Conservation (phyloP, 35 echinoderm and acorn worm species). For the Eucidaris tribuloides region DNA sequence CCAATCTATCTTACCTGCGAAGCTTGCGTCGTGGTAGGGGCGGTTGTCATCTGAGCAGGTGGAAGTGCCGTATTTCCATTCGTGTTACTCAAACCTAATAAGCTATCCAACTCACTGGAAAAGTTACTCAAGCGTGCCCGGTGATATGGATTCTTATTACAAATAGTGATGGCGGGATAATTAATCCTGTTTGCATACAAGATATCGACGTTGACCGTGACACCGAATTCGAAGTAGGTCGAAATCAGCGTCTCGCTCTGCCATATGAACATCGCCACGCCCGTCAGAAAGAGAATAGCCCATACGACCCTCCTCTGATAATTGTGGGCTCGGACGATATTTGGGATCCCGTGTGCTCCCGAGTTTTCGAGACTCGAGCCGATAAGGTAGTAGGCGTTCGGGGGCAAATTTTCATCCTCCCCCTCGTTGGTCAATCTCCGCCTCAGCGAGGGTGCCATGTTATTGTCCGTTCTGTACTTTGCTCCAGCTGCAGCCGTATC, state of each 20-base stretch:
- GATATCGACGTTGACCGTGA: constrained; percentile 18
- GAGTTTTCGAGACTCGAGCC: constrained; percentile 55
- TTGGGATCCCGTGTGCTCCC: constrained; percentile 54
- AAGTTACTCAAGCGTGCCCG: background rate
- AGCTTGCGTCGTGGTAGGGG: too few species aligned
- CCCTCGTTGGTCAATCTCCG: too few species aligned
- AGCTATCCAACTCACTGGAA: background rate
- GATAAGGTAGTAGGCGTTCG: too few species aligned
- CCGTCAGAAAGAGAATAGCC: background rate
- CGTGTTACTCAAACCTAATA: too few species aligned
- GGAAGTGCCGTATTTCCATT: too few species aligned
- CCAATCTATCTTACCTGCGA: too few species aligned
- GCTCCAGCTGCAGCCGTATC: too few species aligned
- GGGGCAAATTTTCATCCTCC: too few species aligned
- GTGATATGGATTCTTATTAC: constrained; percentile 53
- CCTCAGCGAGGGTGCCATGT: too few species aligned
- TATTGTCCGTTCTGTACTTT: too few species aligned
- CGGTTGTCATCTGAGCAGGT: too few species aligned
- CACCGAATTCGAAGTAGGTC: constrained; percentile 15
- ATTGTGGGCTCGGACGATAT: constrained; percentile 30
- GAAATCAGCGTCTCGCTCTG: constrained; percentile 4
- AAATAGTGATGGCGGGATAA: constrained; percentile 56
- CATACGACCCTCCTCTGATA: constrained; percentile 12
- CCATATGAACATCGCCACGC: background rate
- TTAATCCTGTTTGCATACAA: background rate